Conservation (phyloP, 2,113 vertebrate species). For the Erpornis zantholeuca region DNA sequence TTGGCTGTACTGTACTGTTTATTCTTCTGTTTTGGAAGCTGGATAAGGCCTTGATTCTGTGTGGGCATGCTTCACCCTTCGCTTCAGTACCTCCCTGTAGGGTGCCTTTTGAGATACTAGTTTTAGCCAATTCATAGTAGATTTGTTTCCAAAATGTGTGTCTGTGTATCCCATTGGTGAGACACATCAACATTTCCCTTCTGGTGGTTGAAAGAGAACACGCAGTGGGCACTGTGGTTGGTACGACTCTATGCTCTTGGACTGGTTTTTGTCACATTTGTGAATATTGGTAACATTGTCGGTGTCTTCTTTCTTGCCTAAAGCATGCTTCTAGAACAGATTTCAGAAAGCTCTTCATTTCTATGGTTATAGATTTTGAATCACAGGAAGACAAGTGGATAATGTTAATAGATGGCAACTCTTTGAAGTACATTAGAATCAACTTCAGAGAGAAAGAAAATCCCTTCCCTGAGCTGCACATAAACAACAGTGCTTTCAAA, state of each 20-base stretch:
- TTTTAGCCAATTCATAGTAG: background rate
- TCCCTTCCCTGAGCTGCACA: slow-evolving; percentile 29
- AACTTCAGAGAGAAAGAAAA: slow-evolving; percentile 51
- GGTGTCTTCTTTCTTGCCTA: background rate
- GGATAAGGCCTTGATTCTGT: background rate
- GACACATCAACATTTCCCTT: background rate
- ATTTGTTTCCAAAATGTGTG: background rate
- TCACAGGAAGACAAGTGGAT: slow-evolving; percentile 1
- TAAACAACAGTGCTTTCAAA: slow-evolving; percentile 49
- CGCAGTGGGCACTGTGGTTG: background rate
- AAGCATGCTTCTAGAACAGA: background rate
- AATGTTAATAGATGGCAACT: background rate
- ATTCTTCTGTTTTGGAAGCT: background rate
- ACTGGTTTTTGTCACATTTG: background rate
- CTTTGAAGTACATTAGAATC: slow-evolving; percentile 27
- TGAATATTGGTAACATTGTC: background rate
- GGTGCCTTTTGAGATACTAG: background rate
- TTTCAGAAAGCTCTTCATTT: background rate
- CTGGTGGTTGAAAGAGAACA: background rate
- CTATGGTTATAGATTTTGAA: background rate
- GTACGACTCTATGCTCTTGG: background rate
- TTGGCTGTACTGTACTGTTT: background rate
- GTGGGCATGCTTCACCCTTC: background rate
- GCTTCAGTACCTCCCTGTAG: background rate
- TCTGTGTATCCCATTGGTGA: background rate